Base-by-base conservation (phyloP, 2,113 vertebrate genomes). In the Hypocryptadius cinnamomeus region DNA sequence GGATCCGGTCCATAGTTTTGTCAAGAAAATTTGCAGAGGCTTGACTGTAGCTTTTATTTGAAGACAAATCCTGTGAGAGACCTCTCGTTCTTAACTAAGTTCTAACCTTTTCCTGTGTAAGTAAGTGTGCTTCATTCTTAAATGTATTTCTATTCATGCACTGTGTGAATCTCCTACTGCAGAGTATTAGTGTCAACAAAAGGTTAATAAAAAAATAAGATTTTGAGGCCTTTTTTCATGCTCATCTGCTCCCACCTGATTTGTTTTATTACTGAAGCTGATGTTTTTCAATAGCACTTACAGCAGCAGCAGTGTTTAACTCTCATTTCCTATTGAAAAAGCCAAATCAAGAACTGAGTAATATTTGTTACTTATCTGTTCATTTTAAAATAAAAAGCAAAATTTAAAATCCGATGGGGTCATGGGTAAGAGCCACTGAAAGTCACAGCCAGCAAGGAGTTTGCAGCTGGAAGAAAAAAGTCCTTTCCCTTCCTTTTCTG, bases 101-200 rank as follows among this genome's bases (percentile, higher is more conserved):
- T 92, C 93, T 86, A 93, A 94, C 91, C 89, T 92, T 94, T 94
- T 91, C 85, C 82, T 91, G 68, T 80, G 85, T 91, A 96, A 96
- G 82, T 72, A 94, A 91, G 94, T 1, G 0, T 70, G n/a, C 28
- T 77, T 90, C 76, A 45, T 85, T 88, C 76, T 90, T 74, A 74
- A 90, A 91, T 53, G 60, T 73, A 22, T 79, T 96, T 91, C 64
- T 88, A 20, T 86, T 63, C 37, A 78, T 74, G 51, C 40, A 33
- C 44, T 82, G 54, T 89, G 80, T 66, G 92, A 92, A 79, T 89
- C 61, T 95, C 48, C 68, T 88, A 56, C 74, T 85, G 63, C 53
- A 91, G 27, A 94, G 56, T 88, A 94, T 94, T 94, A 95, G 94
- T 94, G 85, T 94, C 93, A 95, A 91, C 79, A 92, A 95, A 95